Conservation (phyloP, 2,888 invertebrate genomes). For the Esperia sulphurella region DNA sequence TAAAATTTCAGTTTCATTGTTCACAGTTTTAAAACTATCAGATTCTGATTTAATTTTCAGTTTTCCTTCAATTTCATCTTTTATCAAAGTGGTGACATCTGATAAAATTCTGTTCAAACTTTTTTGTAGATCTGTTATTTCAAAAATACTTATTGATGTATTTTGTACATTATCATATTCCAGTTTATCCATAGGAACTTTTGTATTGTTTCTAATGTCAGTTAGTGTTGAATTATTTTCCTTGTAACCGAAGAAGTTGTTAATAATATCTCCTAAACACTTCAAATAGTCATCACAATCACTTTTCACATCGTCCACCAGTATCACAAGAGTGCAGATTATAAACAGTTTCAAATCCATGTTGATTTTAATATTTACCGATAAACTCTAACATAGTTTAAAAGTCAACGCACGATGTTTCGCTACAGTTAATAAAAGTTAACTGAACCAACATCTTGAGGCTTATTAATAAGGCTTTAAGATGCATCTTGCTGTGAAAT, state of each 20-base stretch:
- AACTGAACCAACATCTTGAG: slow-evolving; percentile 2
- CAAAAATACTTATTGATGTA: slow-evolving; percentile 8
- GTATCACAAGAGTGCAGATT: slow-evolving; percentile 24
- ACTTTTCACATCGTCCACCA: slow-evolving; percentile 28
- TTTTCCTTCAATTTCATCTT: slow-evolving; percentile 31
- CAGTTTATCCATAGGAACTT: background rate
- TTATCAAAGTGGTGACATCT: slow-evolving; percentile 37
- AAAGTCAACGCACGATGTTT: slow-evolving; percentile 43
- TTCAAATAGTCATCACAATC: slow-evolving; percentile 43
- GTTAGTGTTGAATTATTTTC: background rate
- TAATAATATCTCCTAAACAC: slow-evolving; percentile 38
- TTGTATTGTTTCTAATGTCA: background rate
- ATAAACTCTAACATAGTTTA: slow-evolving; percentile 41
- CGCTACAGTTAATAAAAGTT: background rate
- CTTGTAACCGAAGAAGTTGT: slow-evolving; percentile 27
- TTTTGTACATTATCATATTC: background rate
- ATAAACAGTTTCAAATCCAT: slow-evolving; percentile 19
- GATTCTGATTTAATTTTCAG: slow-evolving; percentile 18
- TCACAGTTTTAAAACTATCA: slow-evolving; percentile 22
- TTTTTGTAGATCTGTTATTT: slow-evolving; percentile 15
- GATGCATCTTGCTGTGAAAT: slow-evolving; percentile 9
- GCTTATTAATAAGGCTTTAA: slow-evolving; percentile 8
- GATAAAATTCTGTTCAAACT: slow-evolving; percentile 34
- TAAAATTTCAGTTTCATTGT: slow-evolving; percentile 42
- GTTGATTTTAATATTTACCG: slow-evolving; percentile 17